Evolutionary conservation across 2,888 invertebrate genomes (phyloP), one percentile per base, ranked within the genome.

Genomic region (Mongoloraphidia duomilia): DNA sequence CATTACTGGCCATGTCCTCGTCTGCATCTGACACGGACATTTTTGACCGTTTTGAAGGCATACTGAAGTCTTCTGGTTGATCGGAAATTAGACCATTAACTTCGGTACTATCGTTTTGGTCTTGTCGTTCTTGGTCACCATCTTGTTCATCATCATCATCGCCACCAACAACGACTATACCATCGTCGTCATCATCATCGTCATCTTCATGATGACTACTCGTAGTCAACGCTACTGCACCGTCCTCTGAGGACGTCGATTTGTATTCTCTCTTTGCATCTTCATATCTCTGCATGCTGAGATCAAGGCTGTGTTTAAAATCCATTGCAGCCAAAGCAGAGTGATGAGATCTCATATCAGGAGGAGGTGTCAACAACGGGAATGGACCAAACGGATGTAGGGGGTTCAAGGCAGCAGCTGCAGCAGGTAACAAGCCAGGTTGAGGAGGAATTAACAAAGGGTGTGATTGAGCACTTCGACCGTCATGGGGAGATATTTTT

Each of bases 401-500:
- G 11, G 82, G 80, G 60, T 81, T 84, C 49, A 83, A 71, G 3
- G 80, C 76, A 8, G 80, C 79, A 0, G 75, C 69, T 8, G 74
- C 70, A 11, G 80, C 79, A 50, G 80, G 71, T 33, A 76, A 74
- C 3, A 82, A 63, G 1, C 81, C 79, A 8, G 79, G 72, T 59
- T 80, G 80, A 1, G 86, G 84, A 46, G 89, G 84, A 53, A 89
- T 74, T 3, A 89, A 71, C 41, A 90, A 72, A 9, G 87, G 81
- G 65, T 90, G 90, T 2, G 89, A 80, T 70, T 90, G 90, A 3
- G 91, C 81, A 52, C 89, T 90, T 56, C 93, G 76, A 0, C 93
- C 93, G 58, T 93, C 93, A 60, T 93, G 92, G 0, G 93, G 93
- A 14, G 92, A 92, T 59, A 93, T 92, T 71, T 95, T 95, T 57